These are phyloP conservation scores for Endomychus coccineus DNA, from an alignment of 2,888 invertebrate species.

Conservation along the genomic window DNA sequence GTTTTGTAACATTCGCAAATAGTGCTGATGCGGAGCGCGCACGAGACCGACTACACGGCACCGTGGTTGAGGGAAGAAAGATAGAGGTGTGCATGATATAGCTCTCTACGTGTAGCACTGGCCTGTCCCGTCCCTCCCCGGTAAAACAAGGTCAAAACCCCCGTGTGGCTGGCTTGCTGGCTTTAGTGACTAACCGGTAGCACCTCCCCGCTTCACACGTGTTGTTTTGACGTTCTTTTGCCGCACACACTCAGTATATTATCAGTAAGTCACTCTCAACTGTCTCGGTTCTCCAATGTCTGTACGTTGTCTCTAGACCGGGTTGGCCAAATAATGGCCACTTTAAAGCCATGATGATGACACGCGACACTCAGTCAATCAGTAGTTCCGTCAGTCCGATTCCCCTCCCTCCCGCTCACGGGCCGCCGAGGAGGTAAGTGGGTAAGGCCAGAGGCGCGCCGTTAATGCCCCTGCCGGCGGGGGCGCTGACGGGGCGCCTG, in stretches of 20 bases:
- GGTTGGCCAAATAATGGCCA: slow-evolving; percentile 51
- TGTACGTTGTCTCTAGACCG: slow-evolving; percentile 52
- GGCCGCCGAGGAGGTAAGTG: slow-evolving; percentile 46
- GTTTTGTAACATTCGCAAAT: slow-evolving; percentile 99
- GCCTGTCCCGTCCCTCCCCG: slow-evolving; percentile 46
- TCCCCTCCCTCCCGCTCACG: slow-evolving; percentile 51
- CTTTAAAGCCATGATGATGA: slow-evolving; percentile 30
- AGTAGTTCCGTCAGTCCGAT: slow-evolving; percentile 35
- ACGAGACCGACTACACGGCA: slow-evolving; percentile 99
- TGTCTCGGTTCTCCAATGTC: slow-evolving; percentile 42
- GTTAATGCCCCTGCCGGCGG: slow-evolving; percentile 30
- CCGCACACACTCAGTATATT: slow-evolving; percentile 40
- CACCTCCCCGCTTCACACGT: slow-evolving; percentile 45
- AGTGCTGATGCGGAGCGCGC: slow-evolving; percentile 99
- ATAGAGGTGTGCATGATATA: slow-evolving; percentile 97
- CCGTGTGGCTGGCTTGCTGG: slow-evolving; percentile 46
- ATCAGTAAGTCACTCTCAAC: slow-evolving; percentile 1
- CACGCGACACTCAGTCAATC: slow-evolving; percentile 27
- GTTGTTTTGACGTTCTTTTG: slow-evolving; percentile 47
- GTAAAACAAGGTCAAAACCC: slow-evolving; percentile 47
- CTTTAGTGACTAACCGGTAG: slow-evolving; percentile 47
- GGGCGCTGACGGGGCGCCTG: slow-evolving; percentile 18
- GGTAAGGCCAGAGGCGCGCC: slow-evolving; percentile 42
- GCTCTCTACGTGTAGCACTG: slow-evolving; percentile 57
- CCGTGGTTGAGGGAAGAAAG: slow-evolving; percentile 99